Percentiles rank a stretch among this genome's conserved stretches.
phyloP scores from a whole-genome alignment of 2,113 vertebrate genomes.

The Sardina pilchardus region DNA sequence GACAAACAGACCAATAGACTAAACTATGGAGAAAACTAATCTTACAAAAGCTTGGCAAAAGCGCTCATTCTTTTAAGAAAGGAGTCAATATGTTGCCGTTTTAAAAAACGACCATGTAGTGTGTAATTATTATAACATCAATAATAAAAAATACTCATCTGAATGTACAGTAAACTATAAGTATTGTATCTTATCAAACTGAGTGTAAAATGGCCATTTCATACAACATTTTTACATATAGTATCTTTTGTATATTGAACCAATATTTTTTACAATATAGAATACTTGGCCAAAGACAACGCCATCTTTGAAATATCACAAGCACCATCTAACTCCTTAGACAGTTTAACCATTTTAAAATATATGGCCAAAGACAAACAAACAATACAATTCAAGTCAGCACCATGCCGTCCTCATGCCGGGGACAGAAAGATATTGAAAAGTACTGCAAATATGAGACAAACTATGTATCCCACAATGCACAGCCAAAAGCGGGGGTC shows the following conservation, averaged over 20 bases:
- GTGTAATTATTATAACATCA: not conserved
- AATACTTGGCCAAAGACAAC: not conserved
- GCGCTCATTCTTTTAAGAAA: not conserved
- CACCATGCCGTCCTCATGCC: constrained; percentile 39
- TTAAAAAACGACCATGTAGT: not conserved
- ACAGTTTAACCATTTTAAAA: not conserved
- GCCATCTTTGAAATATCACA: not conserved
- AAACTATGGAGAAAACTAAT: not conserved
- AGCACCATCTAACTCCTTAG: not conserved
- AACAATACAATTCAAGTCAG: not conserved
- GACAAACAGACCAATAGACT: not conserved
- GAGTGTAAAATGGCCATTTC: too few relatives aligned
- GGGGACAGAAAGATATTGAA: constrained; percentile 86
- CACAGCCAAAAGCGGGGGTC: constrained; percentile 87
- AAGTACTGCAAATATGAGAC: constrained; percentile 79
- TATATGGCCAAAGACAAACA: not conserved
- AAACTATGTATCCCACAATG: constrained; percentile 75
- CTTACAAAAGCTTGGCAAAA: not conserved
- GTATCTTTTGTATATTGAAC: not conserved
- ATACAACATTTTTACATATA: too few relatives aligned
- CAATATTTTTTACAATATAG: not conserved
- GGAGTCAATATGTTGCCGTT: not conserved
- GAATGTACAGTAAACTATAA: too few relatives aligned
- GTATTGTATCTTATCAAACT: too few relatives aligned
- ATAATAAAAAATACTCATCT: too few relatives aligned